Conservation (phyloP, 2,113 vertebrate species). For the Rhizomys pruinosus region DNA sequence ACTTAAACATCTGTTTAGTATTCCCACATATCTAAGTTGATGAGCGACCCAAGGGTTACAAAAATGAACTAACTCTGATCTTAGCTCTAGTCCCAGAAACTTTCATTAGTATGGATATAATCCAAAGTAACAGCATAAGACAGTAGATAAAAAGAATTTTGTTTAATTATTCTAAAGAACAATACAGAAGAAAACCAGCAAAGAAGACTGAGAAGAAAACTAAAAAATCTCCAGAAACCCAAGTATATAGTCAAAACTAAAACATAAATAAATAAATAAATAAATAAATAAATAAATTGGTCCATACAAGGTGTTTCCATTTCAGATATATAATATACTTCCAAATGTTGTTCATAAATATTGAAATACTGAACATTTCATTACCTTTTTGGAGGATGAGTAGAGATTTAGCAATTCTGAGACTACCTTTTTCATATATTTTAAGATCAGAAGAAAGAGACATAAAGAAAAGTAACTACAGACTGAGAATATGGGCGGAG, state of each 20-base stretch:
- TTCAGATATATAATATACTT: no score
- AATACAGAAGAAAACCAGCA: not conserved
- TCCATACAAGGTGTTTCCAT: not conserved
- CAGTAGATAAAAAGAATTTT: not conserved
- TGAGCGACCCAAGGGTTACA: not conserved
- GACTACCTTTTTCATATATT: no score
- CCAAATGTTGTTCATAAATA: no score
- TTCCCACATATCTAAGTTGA: not conserved
- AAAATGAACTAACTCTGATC: slow-evolving; percentile 9
- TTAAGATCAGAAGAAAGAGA: no score
- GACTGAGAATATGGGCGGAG: no score
- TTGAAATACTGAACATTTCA: no score
- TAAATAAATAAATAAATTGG: no score
- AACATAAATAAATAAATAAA: no score
- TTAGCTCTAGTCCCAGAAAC: not conserved
- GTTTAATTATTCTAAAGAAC: not conserved
- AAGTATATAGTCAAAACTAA: not conserved
- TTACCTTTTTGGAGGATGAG: no score
- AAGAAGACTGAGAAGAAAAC: not conserved
- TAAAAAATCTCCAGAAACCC: not conserved
- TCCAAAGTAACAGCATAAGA: not conserved
- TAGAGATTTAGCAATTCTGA: no score
- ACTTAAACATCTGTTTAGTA: not conserved
- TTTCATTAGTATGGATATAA: not conserved
- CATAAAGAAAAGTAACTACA: no score